Conservation (phyloP, 2,797 vertebrate species). For the Lemur catta region DNA sequence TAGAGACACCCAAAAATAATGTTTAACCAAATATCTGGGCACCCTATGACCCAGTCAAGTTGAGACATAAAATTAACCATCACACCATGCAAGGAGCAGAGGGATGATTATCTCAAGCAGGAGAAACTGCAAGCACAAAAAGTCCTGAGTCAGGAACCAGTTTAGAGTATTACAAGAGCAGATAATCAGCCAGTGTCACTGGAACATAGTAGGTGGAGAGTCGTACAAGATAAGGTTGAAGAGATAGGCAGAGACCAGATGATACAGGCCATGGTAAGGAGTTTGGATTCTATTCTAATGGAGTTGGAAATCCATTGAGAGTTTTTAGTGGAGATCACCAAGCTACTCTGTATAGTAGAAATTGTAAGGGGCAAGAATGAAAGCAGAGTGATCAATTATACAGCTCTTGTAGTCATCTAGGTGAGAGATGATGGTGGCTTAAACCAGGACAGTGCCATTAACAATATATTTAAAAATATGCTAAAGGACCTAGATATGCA, state of each 20-base stretch:
- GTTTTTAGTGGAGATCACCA: not conserved
- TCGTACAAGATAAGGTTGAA: not conserved
- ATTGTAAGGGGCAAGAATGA: slow-evolving; percentile 13
- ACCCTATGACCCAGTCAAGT: not conserved
- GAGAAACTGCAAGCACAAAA: not conserved
- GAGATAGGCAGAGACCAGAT: not conserved
- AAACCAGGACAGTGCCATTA: not conserved
- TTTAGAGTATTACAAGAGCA: not conserved
- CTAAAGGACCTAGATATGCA: not conserved
- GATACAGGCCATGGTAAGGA: not conserved
- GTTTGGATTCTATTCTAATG: not conserved
- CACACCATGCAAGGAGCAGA: not conserved
- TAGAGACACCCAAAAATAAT: not conserved
- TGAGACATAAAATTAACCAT: not conserved
- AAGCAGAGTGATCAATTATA: not conserved
- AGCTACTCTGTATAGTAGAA: not conserved
- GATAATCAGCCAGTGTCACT: not conserved
- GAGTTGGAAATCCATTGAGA: slow-evolving; percentile 24
- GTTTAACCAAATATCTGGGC: not conserved
- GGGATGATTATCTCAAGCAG: not conserved
- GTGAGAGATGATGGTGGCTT: slow-evolving; percentile 6
- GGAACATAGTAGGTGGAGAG: not conserved
- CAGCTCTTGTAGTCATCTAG: not conserved
- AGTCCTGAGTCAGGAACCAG: not conserved
- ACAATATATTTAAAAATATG: slow-evolving; percentile 11